These are phyloP conservation scores for Heliconius ismenius DNA, from an alignment of 2,888 invertebrate species.

Conservation along the genomic window DNA sequence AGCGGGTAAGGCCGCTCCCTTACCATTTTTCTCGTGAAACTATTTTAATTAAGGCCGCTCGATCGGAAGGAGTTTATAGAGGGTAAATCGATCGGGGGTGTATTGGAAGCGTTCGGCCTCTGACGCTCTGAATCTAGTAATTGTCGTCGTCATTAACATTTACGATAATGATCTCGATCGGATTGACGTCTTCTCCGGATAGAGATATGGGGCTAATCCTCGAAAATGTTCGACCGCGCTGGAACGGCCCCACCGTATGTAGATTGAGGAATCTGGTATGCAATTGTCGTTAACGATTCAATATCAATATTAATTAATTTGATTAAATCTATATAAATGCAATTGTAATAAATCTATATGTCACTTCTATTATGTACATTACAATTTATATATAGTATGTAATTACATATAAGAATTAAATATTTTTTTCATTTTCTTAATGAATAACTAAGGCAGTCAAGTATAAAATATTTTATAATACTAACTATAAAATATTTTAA, in stretches of 20 bases:
- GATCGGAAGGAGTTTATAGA: slow-evolving; percentile 73
- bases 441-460: too few relatives aligned
- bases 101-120: slow-evolving; percentile 71
- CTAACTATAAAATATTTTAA: too few relatives aligned
- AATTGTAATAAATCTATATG: not conserved
- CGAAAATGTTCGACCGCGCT: slow-evolving; percentile 45
- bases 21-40: slow-evolving; percentile 69
- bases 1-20: slow-evolving; percentile 59
- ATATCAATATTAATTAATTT: slow-evolving; percentile 19
- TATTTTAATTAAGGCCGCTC: slow-evolving; percentile 75
- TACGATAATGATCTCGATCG: slow-evolving; percentile 72
- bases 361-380: not conserved
- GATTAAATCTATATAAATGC: slow-evolving; percentile 7
- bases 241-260: slow-evolving; percentile 19
- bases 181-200: slow-evolving; percentile 69
- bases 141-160: slow-evolving; percentile 79
- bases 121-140: slow-evolving; percentile 68
- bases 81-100: slow-evolving; percentile 65
- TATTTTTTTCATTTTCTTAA: too few relatives aligned
- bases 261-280: slow-evolving; percentile 45
- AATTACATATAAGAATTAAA: too few relatives aligned
- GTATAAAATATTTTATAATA: too few relatives aligned
- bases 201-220: slow-evolving; percentile 60
- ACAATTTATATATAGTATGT: not conserved
- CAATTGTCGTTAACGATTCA: slow-evolving; percentile 36